Base-by-base conservation (phyloP, 2,888 invertebrate genomes). In the Campoplex nolae region DNA sequence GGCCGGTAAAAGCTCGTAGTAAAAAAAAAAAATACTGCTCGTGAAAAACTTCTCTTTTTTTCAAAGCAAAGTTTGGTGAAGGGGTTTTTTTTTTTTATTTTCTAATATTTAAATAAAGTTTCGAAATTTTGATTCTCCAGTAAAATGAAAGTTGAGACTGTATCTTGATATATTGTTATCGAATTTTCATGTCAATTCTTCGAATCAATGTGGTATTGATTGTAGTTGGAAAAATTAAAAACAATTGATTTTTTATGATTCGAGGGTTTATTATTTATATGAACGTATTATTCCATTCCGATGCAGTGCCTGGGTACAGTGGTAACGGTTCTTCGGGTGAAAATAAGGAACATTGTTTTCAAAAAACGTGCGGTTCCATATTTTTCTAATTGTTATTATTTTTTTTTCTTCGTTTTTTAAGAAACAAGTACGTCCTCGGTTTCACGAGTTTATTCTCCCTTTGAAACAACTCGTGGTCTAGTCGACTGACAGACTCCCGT, bases 401-500 rank as follows among this genome's bases (percentile, higher is more conserved):
- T 23, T 54, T 11, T 11, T 54, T 62, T 51, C n/a, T 68, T 42
- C 16, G 23, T 54, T 42, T 68, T 48, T 62, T 54, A 16, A 35
- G 23, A 16, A 58, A 32, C 28, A 48, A 38, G 71, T 58, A 73
- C 58, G 62, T 83, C 45, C 58, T 74, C 58, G 48, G 65, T 28
- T 54, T 83, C 54, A 35, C 67, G 79, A 76, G 80, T 80, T 67
- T 67, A 68, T 68, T 51, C 42, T 58, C 56, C 42, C 76, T 86
- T 81, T 77, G 80, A 84, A 77, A 67, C 58, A 42, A 77, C 45
- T 62, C 62, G 13, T 48, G 65, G 77, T 74, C 65, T 75, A 45
- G 45, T 42, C 70, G 65, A n/a, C 81, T 70, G 62, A 76, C 67
- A 45, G 68, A 67, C 56, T 68, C 56, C 28, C 51, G 23, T 51